Evolutionary conservation across 2,888 invertebrate species (phyloP).

Genomic region (Bugula neritina): DNA sequence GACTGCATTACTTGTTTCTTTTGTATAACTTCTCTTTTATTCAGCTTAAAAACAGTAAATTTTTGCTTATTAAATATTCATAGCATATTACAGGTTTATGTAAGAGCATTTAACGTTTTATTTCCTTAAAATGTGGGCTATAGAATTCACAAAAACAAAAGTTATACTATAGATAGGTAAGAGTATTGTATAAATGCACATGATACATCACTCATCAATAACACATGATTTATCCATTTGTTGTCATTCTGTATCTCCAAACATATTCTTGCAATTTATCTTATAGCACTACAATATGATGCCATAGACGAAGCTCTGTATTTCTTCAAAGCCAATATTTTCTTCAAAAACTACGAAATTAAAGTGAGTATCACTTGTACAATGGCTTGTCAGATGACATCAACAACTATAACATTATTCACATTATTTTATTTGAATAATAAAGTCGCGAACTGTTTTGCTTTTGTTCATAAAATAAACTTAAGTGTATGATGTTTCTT

Average conservation of each 20-base stretch:
- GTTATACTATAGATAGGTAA: not conserved
- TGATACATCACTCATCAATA: too few relatives aligned
- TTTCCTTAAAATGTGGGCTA: not conserved
- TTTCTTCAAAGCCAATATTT: constrained; percentile 97
- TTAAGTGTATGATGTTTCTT: constrained; percentile 28
- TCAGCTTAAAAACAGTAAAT: too few relatives aligned
- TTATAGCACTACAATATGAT: constrained; percentile 67
- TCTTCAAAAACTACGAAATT: constrained; percentile 97
- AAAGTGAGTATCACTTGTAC: constrained; percentile 66
- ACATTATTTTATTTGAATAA: too few relatives aligned
- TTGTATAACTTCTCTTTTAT: too few relatives aligned
- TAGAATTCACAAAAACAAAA: not conserved
- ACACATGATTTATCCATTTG: not conserved
- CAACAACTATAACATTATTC: too few relatives aligned
- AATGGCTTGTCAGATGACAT: too few relatives aligned
- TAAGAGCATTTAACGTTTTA: not conserved
- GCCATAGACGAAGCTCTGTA: constrained; percentile 95
- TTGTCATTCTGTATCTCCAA: not conserved
- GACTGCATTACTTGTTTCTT: too few relatives aligned
- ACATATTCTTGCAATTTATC: constrained; percentile 28
- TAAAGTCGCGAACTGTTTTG: too few relatives aligned
- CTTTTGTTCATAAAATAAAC: too few relatives aligned
- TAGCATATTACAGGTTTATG: constrained; percentile 4
- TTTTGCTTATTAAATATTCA: too few relatives aligned
- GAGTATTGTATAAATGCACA: not conserved